Conservation (phyloP, 2,888 invertebrate species). For the Mactromeris polynyma region DNA sequence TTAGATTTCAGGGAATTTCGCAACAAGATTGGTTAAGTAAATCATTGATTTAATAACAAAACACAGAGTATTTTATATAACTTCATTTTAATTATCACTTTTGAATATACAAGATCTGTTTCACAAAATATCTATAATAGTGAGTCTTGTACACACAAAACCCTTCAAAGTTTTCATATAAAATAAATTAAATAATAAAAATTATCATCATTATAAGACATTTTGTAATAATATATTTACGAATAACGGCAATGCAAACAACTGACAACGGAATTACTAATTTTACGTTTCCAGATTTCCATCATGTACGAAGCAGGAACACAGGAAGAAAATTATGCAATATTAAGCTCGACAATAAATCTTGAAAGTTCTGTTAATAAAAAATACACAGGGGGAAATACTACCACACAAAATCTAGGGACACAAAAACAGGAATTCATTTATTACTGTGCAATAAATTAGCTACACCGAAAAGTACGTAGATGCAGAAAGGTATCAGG, state of each 20-base stretch:
- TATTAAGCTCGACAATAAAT: neutral
- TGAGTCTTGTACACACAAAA: slow-evolving; percentile 1
- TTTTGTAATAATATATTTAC: slow-evolving; percentile 7
- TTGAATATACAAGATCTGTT: slow-evolving; percentile 34
- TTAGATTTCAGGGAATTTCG: too few species aligned
- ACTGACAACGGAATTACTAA: neutral
- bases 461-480: neutral
- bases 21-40: neutral
- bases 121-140: slow-evolving; percentile 23
- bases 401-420: neutral
- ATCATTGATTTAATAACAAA: neutral
- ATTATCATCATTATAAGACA: neutral
- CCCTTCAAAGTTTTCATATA: neutral
- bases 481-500: neutral
- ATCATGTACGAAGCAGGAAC: neutral
- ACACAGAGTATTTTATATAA: neutral
- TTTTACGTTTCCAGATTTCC: neutral
- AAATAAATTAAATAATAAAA: slow-evolving; percentile 22
- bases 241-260: neutral
- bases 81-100: slow-evolving; percentile 43
- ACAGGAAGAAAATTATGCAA: neutral
- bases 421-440: neutral
- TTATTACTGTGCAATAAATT: neutral
- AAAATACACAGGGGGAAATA: neutral
- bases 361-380: neutral